Percentiles rank a stretch among this genome's conserved stretches.
phyloP scores from a whole-genome alignment of 2,113 vertebrate species.

The Nesogale talazaci region DNA sequence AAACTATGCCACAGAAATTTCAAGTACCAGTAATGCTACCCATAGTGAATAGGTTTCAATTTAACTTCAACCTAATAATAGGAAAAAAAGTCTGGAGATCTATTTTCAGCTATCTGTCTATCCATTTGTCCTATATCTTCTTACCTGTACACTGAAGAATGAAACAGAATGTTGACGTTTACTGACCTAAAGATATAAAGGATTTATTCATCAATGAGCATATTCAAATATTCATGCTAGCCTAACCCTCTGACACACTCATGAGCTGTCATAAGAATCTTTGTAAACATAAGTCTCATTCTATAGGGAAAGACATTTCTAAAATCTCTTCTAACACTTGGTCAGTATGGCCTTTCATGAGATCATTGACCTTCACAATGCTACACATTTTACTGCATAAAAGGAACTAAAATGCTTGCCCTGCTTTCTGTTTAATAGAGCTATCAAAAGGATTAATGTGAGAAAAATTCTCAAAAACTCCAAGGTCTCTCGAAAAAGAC shows the following conservation, averaged over 20 bases:
- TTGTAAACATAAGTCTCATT: neutral
- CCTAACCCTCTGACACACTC: neutral
- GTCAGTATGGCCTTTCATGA: constrained; percentile 7
- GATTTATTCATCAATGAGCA: neutral
- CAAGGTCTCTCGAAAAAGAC: constrained; percentile 67
- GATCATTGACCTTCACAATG: constrained; percentile 26
- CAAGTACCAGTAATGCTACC: neutral
- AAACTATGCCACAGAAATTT: neutral
- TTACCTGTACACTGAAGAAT: neutral
- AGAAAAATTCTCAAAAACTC: constrained; percentile 59
- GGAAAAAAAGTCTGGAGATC: neutral
- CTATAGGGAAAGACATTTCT: constrained; percentile 13
- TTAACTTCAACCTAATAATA: neutral
- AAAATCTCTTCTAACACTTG: constrained; percentile 20
- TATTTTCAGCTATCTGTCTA: neutral
- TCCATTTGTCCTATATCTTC: neutral
- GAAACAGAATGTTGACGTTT: neutral
- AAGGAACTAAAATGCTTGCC: constrained; percentile 53
- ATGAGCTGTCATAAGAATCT: neutral
- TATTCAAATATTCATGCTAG: neutral
- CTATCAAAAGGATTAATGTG: constrained; percentile 74
- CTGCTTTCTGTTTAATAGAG: constrained; percentile 56
- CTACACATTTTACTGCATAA: constrained; percentile 50
- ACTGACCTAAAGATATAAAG: neutral
- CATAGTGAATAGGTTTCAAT: neutral